Evolutionary conservation across 2,888 invertebrate genomes (phyloP), one percentile per base, ranked within the genome.

Genomic region (Euclidia mi): DNA sequence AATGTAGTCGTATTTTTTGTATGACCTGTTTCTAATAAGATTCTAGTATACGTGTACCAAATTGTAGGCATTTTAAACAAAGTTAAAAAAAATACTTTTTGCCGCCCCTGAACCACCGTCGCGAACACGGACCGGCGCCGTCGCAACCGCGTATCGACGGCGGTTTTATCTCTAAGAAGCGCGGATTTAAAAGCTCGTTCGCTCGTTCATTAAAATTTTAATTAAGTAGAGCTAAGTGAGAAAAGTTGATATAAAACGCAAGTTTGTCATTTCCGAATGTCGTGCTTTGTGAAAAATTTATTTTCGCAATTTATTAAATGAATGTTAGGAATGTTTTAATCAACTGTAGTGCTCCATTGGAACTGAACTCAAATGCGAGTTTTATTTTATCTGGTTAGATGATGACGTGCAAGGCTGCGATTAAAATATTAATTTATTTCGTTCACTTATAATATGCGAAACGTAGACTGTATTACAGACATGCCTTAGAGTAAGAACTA

Each of bases 161-260:
- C 35, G 10, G 55, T 48, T 45, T 41, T 64, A 61, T 61, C 65
- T 65, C 40, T 50, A 66, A 63, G 56, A 53, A 63, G 52, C 32
- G 35, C 38, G 44, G 45, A 51, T 63, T 63, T 50, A 56, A 66
- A 52, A 60, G 47, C 50, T 47, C 41, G 11, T 43, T 17, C 15
- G 37, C 34, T 58, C 51, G 43, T 56, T 65, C 56, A 71, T 71
- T 65, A 71, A 53, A 68, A 51, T 53, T 68, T 59, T 67, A 71
- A 67, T 71, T 62, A 67, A 61, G 55, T 55, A 56, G 47, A 61
- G 47, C 48, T 49, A 56, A 60, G 43, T 56, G 35, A 44, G 51
- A 44, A 34, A 34, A 59, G 48, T 48, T 20, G 37, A 70, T 55
- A 56, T 37, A 65, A 55, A 49, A 57, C 43, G 25, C 38, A 56